These are phyloP conservation scores for Rousettus madagascariensis DNA, from an alignment of 2,797 vertebrate genomes.

Conservation along the genomic window DNA sequence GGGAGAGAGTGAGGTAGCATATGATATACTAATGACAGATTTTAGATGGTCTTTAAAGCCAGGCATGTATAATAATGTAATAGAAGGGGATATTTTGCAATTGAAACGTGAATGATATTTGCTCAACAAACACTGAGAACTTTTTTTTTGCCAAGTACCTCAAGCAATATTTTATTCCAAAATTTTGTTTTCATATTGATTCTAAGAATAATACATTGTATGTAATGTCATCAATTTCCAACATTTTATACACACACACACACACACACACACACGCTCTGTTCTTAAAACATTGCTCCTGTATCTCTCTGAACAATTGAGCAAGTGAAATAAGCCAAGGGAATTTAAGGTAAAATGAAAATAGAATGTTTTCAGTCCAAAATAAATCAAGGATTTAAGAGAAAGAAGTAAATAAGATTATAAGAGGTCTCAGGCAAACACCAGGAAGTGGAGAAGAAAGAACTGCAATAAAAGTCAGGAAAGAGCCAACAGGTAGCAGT, in stretches of 20 bases:
- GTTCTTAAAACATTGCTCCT: neutral
- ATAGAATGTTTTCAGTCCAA: neutral
- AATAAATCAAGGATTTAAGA: neutral
- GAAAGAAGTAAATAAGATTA: constrained; percentile 8
- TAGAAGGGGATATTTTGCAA: neutral
- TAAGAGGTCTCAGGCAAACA: constrained; percentile 6
- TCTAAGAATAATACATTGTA: neutral
- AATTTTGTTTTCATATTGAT: neutral
- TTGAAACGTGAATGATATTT: neutral
- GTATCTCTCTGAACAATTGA: neutral
- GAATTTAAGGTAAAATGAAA: constrained; percentile 60
- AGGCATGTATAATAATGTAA: neutral
- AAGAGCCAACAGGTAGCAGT: neutral
- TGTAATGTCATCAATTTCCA: neutral
- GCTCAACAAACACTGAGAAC: neutral
- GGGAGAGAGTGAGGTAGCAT: neutral
- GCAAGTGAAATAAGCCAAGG: neutral
- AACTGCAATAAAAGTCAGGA: constrained; percentile 25
- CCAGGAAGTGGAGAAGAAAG: constrained; percentile 36
- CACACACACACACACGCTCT: neutral
- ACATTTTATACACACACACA: neutral
- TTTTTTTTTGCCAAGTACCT: neutral
- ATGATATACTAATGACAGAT: neutral
- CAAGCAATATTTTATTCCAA: neutral
- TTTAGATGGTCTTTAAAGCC: neutral